Conservation (phyloP, 2,888 invertebrate species). For the Eupithecia pulchellata region DNA sequence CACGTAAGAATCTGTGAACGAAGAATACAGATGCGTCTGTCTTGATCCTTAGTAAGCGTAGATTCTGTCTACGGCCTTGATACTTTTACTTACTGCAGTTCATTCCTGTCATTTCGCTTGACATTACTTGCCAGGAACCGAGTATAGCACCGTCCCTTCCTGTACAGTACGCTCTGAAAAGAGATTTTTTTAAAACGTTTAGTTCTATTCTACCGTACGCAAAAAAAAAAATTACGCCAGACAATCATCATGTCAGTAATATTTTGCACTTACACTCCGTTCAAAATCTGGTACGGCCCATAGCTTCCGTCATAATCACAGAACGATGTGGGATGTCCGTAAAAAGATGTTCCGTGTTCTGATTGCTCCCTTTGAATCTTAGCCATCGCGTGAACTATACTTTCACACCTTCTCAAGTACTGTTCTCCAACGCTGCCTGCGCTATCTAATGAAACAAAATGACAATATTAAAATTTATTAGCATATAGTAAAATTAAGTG, state of each 20-base stretch:
- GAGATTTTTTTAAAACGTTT: no score
- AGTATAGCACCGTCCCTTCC: constrained; percentile 86
- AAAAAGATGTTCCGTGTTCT: constrained; percentile 85
- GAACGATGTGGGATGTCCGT: constrained; percentile 78
- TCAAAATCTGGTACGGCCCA: constrained; percentile 81
- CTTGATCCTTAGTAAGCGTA: no score
- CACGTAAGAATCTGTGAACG: background rate
- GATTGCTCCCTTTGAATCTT: constrained; percentile 82
- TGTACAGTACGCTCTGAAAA: constrained; percentile 85
- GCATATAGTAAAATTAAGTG: constrained; percentile 25
- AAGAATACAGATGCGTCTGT: background rate
- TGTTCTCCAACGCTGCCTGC: constrained; percentile 75
- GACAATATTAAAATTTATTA: constrained; percentile 19
- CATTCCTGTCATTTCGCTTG: constrained; percentile 66
- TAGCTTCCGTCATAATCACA: constrained; percentile 89
- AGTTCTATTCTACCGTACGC: no score
- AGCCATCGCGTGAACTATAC: constrained; percentile 83
- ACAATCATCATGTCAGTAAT: background rate
- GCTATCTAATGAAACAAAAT: constrained; percentile 67
- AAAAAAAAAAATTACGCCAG: background rate
- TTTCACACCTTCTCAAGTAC: constrained; percentile 89
- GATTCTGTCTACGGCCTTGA: no score
- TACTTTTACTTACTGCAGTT: constrained; percentile 86
- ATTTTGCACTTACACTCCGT: constrained; percentile 80
- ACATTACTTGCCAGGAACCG: constrained; percentile 79